phyloP scores from a whole-genome alignment of 2,888 invertebrate species.

The Cynaeus angustus region DNA sequence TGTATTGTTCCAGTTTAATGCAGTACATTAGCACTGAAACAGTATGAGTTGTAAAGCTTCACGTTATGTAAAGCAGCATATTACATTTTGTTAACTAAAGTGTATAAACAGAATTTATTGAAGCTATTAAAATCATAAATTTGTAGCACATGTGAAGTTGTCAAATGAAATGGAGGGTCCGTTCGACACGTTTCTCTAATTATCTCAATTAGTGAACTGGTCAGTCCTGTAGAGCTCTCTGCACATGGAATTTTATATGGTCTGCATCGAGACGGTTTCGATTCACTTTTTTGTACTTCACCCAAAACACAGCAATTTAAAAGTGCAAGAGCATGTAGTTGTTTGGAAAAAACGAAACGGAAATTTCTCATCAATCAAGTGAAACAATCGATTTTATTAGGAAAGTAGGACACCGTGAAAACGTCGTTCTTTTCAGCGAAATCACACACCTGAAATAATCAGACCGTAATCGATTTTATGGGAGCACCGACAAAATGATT shows the following conservation, averaged over 20 bases:
- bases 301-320: constrained; percentile 1
- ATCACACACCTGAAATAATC: constrained; percentile 45
- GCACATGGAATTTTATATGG: constrained; percentile 30
- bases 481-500: constrained; percentile 29
- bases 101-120: constrained; percentile 70
- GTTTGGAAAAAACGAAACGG: constrained; percentile 36
- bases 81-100: constrained; percentile 69
- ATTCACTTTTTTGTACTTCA: constrained; percentile 28
- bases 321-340: constrained; percentile 30
- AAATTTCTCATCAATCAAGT: constrained; percentile 48
- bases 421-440: constrained; percentile 36
- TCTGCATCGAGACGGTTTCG: constrained; percentile 21
- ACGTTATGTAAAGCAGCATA: constrained; percentile 61
- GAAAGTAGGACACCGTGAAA: constrained; percentile 47
- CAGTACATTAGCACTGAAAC: constrained; percentile 60
- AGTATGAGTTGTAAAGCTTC: constrained; percentile 56
- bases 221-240: constrained; percentile 57
- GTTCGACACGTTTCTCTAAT: constrained; percentile 71
- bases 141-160: constrained; percentile 69
- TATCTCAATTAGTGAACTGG: constrained; percentile 70
- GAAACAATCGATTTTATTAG: constrained; percentile 54
- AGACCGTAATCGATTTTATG: constrained; percentile 53
- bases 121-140: constrained; percentile 71
- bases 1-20: constrained; percentile 57
- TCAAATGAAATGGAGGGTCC: constrained; percentile 68